Evolutionary conservation across 2,888 invertebrate species (phyloP).

Genomic region (Tenodera sinensis): DNA sequence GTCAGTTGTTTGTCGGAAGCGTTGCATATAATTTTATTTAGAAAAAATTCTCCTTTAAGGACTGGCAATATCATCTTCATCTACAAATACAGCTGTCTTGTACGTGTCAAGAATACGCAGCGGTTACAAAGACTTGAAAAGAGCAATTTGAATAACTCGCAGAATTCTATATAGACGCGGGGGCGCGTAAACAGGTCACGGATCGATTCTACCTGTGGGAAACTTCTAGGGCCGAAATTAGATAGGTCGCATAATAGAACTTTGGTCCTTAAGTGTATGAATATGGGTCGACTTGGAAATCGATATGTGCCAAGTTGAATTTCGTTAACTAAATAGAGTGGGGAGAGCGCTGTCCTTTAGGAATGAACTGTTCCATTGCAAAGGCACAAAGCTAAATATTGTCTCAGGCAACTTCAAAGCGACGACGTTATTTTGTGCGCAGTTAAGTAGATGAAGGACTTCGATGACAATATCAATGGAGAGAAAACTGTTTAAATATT

Average conservation of each 20-base stretch:
- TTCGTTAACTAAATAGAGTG: background rate
- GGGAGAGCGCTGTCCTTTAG: background rate
- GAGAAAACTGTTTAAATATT: too few species aligned
- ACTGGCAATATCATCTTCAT: background rate
- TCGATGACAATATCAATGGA: too few species aligned
- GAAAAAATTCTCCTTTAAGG: background rate
- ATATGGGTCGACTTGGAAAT: background rate
- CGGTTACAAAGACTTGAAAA: background rate
- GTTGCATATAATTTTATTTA: too few species aligned
- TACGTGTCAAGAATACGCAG: background rate
- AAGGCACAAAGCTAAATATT: background rate
- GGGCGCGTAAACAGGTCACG: background rate
- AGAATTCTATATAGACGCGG: background rate
- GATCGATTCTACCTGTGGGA: background rate
- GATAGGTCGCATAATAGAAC: background rate
- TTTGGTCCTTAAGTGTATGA: background rate
- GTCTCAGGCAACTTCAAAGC: background rate
- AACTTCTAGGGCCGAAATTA: background rate
- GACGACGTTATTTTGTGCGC: background rate
- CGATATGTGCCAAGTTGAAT: background rate
- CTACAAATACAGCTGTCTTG: background rate
- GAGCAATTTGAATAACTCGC: background rate
- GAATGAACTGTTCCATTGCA: background rate
- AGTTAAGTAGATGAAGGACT: background rate
- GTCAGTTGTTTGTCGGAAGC: too few species aligned